Percentiles rank a stretch among this genome's conserved stretches.
Evolutionary conservation across 2,113 vertebrate genomes (phyloP).

Genomic region (Phyllostomus discolor): DNA sequence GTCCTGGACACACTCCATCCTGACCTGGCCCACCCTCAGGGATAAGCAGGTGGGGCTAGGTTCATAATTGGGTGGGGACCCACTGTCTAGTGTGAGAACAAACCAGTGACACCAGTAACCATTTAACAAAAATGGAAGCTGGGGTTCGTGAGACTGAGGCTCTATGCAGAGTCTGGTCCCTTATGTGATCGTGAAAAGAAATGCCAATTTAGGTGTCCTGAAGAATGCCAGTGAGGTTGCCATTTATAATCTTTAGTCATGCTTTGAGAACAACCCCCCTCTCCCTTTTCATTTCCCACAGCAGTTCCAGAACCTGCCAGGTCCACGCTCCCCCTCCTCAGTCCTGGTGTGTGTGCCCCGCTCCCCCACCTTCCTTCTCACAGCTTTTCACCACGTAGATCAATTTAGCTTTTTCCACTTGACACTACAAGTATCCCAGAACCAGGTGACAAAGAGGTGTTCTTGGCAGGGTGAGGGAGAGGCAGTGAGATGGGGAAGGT

Average conservation of each 20-base stretch:
- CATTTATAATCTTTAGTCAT: not conserved
- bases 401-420: not conserved
- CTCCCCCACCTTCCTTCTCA: not conserved
- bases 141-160: accelerated
- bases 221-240: not conserved
- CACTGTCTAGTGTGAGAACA: not conserved
- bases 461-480: not conserved
- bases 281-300: not conserved
- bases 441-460: not conserved
- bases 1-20: not conserved
- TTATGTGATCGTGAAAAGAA: too few species aligned
- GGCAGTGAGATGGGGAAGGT: not conserved
- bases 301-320: not conserved
- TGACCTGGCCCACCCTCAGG: not conserved
- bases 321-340: too few species aligned
- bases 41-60: not conserved
- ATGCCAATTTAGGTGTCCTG: not conserved
- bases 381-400: not conserved
- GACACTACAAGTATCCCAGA: not conserved
- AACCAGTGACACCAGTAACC: accelerated
- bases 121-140: not conserved
- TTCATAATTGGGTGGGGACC: accelerated
- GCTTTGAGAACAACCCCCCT: not conserved
- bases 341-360: not conserved
- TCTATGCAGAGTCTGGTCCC: not conserved